Base-by-base conservation (phyloP, 1,140 invertebrate species). In the Tetramorium alpestre region DNA sequence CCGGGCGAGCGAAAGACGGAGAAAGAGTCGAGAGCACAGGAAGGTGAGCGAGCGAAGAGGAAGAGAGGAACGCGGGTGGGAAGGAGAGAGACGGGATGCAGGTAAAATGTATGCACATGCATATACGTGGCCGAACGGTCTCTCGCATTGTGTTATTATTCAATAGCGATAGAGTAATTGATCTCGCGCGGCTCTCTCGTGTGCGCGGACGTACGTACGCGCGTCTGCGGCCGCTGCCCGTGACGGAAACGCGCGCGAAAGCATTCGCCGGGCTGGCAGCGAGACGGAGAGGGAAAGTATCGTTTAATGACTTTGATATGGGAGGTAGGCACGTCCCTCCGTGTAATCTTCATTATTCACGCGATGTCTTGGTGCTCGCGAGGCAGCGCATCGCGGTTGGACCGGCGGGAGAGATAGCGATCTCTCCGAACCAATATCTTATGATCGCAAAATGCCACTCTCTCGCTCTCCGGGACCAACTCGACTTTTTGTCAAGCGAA, bases 161-260 rank as follows among this genome's bases (percentile, higher is more conserved):
- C 93, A 93, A 94, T 92, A 92, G 92, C 88, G 89, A 94, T 93
- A 91, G 93, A 94, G 93, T 94, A 94, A 94, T 95, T 93, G 94
- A 94, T 94, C 92, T 90, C 87, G 60, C 87, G 49, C 77, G 85
- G 89, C 87, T 88, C 88, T 85, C 41, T 13, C 18, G 49, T 65
- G 25, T 51, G 18, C 33, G 18, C 33, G 28, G 13, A 38, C 51
- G 25, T 18, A 22, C 22, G 11, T 8, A 56, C 25, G 22, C 18
- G 25, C 77, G 65, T 6, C 25, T 11, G 13, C 44, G 58, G 60
- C 75, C 38, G 44, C 72, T 44, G 25, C 8, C 60, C 7, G 58
- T 33, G 72, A 58, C 28, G 60, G 38, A 65, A 67, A 86, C 16
- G 60, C 82, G 11, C 51, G 58, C 69, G 76, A 77, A 60, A 64